Conservation (phyloP, 1,140 invertebrate genomes). For the Bombyx mori region DNA sequence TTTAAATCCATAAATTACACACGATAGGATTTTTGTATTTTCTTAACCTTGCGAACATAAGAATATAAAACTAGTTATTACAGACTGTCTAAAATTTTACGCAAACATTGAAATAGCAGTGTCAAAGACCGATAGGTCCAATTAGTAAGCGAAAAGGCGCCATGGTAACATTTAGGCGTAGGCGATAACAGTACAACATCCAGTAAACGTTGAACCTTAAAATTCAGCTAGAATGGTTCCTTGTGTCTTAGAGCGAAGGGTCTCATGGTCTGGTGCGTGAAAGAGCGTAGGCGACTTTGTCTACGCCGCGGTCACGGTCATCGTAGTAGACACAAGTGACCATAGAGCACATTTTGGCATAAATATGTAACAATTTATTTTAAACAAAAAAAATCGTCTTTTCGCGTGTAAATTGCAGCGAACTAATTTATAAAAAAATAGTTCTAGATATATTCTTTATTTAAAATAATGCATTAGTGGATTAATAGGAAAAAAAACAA, state of each 20-base stretch:
- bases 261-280: conserved; percentile 24
- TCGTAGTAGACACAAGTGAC: conserved; percentile 27
- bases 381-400: neutral
- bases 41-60: conserved; percentile 4
- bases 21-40: neutral
- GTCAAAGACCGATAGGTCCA: conserved; percentile 63
- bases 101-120: conserved; percentile 34
- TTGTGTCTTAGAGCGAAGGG: conserved; percentile 19
- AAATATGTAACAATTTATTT: neutral
- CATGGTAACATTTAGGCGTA: conserved; percentile 34
- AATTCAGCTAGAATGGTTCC: conserved; percentile 13
- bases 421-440: neutral
- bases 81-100: conserved; percentile 24
- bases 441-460: neutral
- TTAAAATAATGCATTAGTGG: neutral
- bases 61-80: neutral
- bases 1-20: too few relatives aligned
- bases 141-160: conserved; percentile 60
- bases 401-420: neutral
- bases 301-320: conserved; percentile 38
- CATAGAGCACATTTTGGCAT: conserved; percentile 13
- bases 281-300: conserved; percentile 42
- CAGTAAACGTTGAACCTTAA: conserved; percentile 22
- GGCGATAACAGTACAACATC: conserved; percentile 39
- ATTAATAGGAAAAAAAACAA: neutral